These are phyloP conservation scores for Engraulis encrasicolus DNA, from an alignment of 2,113 vertebrate genomes.

Conservation along the genomic window DNA sequence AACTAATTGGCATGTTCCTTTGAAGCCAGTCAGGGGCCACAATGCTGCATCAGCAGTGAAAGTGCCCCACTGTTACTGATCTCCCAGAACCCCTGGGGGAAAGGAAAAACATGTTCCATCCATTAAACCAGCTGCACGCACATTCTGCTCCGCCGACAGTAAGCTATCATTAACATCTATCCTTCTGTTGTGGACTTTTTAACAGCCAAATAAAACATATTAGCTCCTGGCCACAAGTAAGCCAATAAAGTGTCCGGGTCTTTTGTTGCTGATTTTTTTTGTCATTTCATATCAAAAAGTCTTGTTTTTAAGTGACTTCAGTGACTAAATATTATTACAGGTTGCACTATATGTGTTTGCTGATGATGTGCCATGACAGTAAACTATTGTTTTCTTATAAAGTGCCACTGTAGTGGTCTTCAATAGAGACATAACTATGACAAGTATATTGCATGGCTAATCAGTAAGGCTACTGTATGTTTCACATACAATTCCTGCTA, in stretches of 20 bases:
- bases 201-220: constrained; percentile 45
- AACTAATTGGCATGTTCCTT: constrained; percentile 7
- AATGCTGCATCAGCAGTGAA: constrained; percentile 20
- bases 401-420: too few species aligned
- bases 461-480: too few species aligned
- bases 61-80: constrained; percentile 7
- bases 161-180: constrained; percentile 37
- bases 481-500: too few species aligned
- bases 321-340: background rate
- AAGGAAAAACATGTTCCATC: constrained; percentile 43
- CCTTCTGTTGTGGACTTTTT: constrained; percentile 45
- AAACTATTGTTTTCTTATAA: background rate
- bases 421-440: too few species aligned
- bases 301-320: background rate
- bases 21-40: background rate
- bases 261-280: background rate
- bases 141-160: constrained; percentile 26
- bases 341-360: background rate
- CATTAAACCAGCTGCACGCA: constrained; percentile 37
- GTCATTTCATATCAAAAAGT: background rate
- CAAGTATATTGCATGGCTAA: too few species aligned
- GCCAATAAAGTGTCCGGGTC: background rate
- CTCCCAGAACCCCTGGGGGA: constrained; percentile 11
- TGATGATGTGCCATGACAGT: background rate
- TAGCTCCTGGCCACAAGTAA: background rate